Percentiles rank a stretch among this genome's conserved stretches.
Conservation (phyloP, 2,888 invertebrate genomes). For the Laspeyria flexula region DNA sequence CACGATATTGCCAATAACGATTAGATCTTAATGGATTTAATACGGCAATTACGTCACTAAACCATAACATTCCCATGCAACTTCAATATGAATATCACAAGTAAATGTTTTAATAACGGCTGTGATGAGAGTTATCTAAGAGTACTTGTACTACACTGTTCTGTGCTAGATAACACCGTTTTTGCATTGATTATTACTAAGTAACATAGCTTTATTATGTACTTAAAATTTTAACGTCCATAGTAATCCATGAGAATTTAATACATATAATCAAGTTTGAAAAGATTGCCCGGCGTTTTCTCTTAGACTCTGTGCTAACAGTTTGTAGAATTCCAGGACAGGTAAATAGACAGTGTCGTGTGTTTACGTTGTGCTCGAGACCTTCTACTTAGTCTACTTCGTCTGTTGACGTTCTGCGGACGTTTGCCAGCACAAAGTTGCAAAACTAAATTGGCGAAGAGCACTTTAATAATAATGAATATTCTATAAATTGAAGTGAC, state of each 20-base stretch:
- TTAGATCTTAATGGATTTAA: slow-evolving; percentile 40
- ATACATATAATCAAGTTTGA: slow-evolving; percentile 1
- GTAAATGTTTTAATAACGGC: slow-evolving; percentile 46
- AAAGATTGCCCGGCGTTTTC: slow-evolving; percentile 3
- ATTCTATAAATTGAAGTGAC: too few species aligned
- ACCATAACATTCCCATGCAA: slow-evolving; percentile 38
- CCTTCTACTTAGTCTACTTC: slow-evolving; percentile 10
- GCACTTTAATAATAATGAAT: neutral
- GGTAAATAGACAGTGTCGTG: slow-evolving; percentile 12
- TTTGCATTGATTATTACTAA: neutral
- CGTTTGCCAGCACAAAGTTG: slow-evolving; percentile 6
- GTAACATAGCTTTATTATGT: neutral
- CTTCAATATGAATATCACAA: slow-evolving; percentile 31
- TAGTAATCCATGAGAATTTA: neutral
- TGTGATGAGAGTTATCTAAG: slow-evolving; percentile 14
- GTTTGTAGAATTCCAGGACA: slow-evolving; percentile 5
- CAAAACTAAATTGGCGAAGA: slow-evolving; percentile 18
- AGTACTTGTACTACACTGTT: neutral
- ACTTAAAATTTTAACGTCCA: slow-evolving; percentile 1
- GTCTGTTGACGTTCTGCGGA: slow-evolving; percentile 21
- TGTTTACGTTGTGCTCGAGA: slow-evolving; percentile 11
- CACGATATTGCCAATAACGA: slow-evolving; percentile 38
- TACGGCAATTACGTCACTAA: slow-evolving; percentile 41
- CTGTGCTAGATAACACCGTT: neutral
- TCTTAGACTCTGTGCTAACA: slow-evolving; percentile 1